These are phyloP conservation scores for Ceyx melanurus DNA, from an alignment of 2,113 vertebrate genomes.

Conservation along the genomic window DNA sequence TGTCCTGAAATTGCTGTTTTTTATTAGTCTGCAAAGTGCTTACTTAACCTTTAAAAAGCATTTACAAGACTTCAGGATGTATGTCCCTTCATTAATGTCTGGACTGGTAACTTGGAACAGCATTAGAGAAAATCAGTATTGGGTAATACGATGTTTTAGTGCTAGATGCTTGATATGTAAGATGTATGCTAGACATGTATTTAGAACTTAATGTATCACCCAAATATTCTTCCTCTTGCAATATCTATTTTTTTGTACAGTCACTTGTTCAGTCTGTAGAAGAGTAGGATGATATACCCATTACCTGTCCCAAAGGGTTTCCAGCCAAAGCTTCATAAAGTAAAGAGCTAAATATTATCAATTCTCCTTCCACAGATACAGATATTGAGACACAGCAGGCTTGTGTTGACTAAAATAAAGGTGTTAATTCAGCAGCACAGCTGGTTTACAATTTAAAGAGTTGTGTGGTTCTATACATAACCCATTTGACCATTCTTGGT, in stretches of 20 bases:
- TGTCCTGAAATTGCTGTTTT: background rate
- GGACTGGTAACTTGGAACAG: background rate
- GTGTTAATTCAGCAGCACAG: background rate
- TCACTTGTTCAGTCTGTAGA: background rate
- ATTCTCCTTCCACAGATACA: background rate
- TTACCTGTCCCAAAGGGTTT: background rate
- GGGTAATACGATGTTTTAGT: rapidly evolving
- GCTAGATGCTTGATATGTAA: background rate
- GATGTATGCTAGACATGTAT: background rate
- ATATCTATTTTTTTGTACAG: background rate
- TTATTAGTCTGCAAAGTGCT: background rate
- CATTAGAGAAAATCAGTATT: too few species aligned
- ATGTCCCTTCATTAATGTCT: background rate
- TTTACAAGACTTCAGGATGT: background rate
- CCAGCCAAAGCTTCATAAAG: background rate
- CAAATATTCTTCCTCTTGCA: background rate
- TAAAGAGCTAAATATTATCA: background rate
- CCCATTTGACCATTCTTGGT: background rate
- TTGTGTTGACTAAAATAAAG: background rate
- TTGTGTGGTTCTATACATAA: background rate
- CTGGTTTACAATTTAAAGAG: background rate
- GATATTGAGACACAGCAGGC: background rate
- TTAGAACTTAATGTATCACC: background rate
- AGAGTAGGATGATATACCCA: background rate
- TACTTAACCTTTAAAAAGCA: background rate